Base-by-base conservation (phyloP, 2,797 vertebrate genomes). In the Oophaga sylvatica region DNA sequence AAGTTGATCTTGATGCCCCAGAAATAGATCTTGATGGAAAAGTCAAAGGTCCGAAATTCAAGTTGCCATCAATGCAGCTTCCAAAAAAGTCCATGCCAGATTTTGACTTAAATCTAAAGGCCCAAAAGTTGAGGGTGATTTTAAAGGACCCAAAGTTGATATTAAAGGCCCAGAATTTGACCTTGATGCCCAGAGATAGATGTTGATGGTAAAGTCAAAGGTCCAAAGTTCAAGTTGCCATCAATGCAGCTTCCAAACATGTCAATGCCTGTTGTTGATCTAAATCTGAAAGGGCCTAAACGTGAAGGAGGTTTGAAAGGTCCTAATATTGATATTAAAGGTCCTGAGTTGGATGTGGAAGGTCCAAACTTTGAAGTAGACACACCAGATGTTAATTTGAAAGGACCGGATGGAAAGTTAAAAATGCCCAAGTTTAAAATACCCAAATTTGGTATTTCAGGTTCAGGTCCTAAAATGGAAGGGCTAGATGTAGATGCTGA, bases 1-100 rank as follows among this genome's bases (percentile, higher is more conserved):
- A 94, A 79, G 91, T 91, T 0, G 94, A 95, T 0, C 75, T 95
- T 65, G 94, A 93, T 59, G 26, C 88, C 19, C 93, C 93, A 31
- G 90, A 92, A 83, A 19, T 91, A 53, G 91, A 93, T 45, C 35
- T 94, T 15, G 67, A 93, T 0, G 89, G 60, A 0, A 13, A 86
- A 0, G 31, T 84, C 0, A 94, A 92, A 83, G 91, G 92, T 0
- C 90, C 93, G 0, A 93, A 91, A 3, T 92, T 92, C 41, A 92
- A 65, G 80, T 91, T 93, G 7, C 91, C 91, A 3, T 3, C 90
- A 0, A 79, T 85, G 63, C 35, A 90, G 83, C 70, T 87, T 0
- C 89, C 90, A 11, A 92, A 93, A 13, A 91, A 93, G 22, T 90
- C 89, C 35, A 91, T 93, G 92, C 93, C 92, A 0, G 92, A 93